Conservation (phyloP, 2,797 vertebrate genomes). For the Tamandua tetradactyla region DNA sequence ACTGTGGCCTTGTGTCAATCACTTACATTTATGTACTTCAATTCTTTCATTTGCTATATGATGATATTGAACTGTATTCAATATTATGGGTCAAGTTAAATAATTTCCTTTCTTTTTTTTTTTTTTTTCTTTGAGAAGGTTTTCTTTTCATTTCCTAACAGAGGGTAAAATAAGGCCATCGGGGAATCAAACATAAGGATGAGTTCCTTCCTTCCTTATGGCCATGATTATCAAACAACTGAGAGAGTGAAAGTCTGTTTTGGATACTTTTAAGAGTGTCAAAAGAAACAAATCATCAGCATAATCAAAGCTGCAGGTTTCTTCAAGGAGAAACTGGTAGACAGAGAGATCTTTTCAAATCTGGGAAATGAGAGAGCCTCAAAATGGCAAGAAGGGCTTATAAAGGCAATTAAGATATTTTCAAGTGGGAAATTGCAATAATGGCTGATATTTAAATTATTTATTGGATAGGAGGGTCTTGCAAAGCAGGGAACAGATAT, state of each 20-base stretch:
- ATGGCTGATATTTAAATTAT: no score
- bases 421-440: no score
- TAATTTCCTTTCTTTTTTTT: neutral
- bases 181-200: neutral
- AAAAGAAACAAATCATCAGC: no score
- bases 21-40: neutral
- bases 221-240: neutral
- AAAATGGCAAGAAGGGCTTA: no score
- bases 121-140: neutral
- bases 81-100: neutral
- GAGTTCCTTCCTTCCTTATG: neutral
- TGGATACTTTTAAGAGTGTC: neutral
- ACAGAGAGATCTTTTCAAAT: no score
- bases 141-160: constrained; percentile 1
- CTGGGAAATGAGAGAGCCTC: no score
- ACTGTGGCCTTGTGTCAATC: neutral
- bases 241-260: neutral
- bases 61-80: neutral
- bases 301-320: no score
- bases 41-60: constrained; percentile 2
- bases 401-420: no score
- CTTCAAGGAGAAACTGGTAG: no score
- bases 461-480: no score
- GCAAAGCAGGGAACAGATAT: no score
- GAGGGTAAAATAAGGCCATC: neutral